Evolutionary conservation across 2,113 vertebrate genomes (phyloP).

Genomic region (Mirounga angustirostris): DNA sequence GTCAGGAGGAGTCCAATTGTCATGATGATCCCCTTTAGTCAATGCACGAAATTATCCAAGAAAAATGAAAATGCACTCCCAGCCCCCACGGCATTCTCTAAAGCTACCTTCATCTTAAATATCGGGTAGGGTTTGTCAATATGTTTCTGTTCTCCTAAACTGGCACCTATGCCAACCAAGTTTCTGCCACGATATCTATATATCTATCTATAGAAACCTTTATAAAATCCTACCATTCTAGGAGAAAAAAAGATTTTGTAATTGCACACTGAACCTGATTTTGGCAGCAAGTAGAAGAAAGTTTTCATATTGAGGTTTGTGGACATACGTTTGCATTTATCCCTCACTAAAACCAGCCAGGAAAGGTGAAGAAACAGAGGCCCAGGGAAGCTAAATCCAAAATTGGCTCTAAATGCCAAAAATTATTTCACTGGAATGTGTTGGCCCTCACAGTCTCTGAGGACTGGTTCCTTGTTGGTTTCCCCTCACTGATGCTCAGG

Average conservation of each 20-base stretch:
- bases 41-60: neutral
- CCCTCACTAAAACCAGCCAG: neutral
- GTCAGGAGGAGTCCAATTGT: neutral
- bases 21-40: neutral
- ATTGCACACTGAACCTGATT: neutral
- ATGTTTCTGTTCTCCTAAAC: neutral
- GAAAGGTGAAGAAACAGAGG: neutral
- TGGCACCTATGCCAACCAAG: neutral
- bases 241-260: neutral
- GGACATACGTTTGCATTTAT: neutral
- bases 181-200: neutral
- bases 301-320: neutral
- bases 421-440: neutral
- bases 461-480: neutral
- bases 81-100: neutral
- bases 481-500: neutral
- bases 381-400: neutral
- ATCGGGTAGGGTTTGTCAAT: neutral
- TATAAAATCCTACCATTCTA: neutral
- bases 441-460: rapidly evolving
- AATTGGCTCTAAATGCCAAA: neutral
- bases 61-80: neutral
- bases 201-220: neutral
- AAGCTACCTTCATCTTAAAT: neutral
- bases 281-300: neutral